These are phyloP conservation scores for Trochalopteron elliotii DNA, from an alignment of 2,113 vertebrate genomes.

Conservation along the genomic window DNA sequence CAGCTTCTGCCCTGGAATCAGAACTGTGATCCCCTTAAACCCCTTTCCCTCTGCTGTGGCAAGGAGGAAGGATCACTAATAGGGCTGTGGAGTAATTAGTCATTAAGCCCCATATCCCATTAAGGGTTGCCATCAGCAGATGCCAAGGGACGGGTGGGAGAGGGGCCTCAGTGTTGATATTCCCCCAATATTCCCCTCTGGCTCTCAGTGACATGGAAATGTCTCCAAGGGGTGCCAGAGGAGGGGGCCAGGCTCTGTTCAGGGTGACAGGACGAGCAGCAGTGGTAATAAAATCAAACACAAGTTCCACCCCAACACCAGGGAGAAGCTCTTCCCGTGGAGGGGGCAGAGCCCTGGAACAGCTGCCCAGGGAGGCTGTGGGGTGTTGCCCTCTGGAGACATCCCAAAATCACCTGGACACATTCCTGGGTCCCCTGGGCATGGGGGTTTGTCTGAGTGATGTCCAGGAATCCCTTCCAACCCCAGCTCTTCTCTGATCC, in stretches of 20 bases:
- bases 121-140: neutral
- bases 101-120: slow-evolving; percentile 38
- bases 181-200: neutral
- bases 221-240: neutral
- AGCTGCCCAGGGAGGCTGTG: fast-evolving
- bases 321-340: neutral
- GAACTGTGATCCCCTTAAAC: neutral
- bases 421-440: neutral
- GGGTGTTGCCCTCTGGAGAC: neutral
- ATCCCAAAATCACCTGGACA: neutral
- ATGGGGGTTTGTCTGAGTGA: fast-evolving
- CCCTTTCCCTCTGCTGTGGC: neutral
- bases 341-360: neutral
- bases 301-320: neutral
- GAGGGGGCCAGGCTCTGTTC: neutral
- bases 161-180: neutral
- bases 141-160: neutral
- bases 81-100: neutral
- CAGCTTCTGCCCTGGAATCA: neutral
- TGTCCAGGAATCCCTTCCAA: neutral
- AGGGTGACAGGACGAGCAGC: neutral
- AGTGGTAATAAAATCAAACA: neutral
- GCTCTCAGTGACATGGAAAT: neutral
- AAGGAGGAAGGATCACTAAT: neutral
- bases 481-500: neutral